Percentiles rank a stretch among this genome's conserved stretches.
Conservation (phyloP, 2,888 invertebrate genomes). For the Lasioglossum oenotherae region DNA sequence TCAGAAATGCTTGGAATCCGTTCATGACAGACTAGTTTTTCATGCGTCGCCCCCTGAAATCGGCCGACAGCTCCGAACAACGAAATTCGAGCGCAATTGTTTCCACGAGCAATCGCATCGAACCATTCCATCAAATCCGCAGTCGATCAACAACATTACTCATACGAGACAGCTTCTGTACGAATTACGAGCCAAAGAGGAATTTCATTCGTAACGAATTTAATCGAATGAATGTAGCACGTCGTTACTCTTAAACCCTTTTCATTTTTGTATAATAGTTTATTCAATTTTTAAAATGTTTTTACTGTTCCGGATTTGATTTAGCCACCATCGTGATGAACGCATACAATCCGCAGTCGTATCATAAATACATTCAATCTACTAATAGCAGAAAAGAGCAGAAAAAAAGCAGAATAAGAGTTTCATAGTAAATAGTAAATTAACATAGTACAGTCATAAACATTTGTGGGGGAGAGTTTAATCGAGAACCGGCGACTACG, state of each 20-base stretch:
- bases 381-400: too few species aligned
- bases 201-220: too few species aligned
- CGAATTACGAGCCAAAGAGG: not conserved
- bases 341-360: too few species aligned
- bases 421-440: too few species aligned
- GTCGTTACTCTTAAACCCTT: not conserved
- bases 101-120: constrained; percentile 11
- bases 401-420: too few species aligned
- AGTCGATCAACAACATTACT: not conserved
- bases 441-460: too few species aligned
- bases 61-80: constrained; percentile 26
- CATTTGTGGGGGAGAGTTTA: too few species aligned
- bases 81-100: constrained; percentile 37
- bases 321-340: too few species aligned
- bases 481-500: too few species aligned
- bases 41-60: constrained; percentile 17
- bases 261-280: not conserved
- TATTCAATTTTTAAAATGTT: not conserved
- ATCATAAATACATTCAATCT: too few species aligned
- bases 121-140: not conserved
- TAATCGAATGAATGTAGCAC: too few species aligned
- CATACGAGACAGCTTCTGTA: not conserved
- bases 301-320: too few species aligned
- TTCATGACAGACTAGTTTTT: constrained; percentile 66
- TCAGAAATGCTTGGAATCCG: constrained; percentile 62